A percentile compares a stretch with the other conserved stretches of the same genome.
These are phyloP conservation scores for Crotalus viridis DNA, from an alignment of 2,113 vertebrate genomes.

Conservation along the genomic window DNA sequence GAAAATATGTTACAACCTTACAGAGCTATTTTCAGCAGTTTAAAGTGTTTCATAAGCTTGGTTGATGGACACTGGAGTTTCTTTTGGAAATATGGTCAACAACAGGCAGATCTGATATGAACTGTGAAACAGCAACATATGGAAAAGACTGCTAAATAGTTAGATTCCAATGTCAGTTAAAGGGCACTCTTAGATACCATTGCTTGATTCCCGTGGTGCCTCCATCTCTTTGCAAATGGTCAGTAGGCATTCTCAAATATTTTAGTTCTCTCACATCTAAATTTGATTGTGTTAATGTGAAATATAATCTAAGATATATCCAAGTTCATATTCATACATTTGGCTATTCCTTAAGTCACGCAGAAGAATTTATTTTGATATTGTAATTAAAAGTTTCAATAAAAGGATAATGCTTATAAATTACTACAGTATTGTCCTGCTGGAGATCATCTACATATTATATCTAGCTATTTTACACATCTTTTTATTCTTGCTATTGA, in stretches of 20 bases:
- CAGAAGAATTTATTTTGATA: too few relatives aligned
- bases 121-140: background rate
- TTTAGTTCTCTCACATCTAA: background rate
- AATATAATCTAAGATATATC: background rate
- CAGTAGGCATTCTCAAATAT: background rate
- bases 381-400: too few relatives aligned
- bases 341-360: too few relatives aligned
- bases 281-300: background rate
- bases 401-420: too few relatives aligned
- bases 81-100: background rate
- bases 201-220: background rate
- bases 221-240: background rate
- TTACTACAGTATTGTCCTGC: too few relatives aligned
- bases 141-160: background rate
- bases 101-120: background rate
- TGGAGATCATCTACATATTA: too few relatives aligned
- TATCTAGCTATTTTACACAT: too few relatives aligned
- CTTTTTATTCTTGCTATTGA: too few relatives aligned
- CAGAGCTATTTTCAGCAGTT: background rate
- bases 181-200: background rate
- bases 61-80: background rate
- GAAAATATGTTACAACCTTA: background rate
- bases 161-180: background rate
- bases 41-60: background rate
- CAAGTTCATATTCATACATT: background rate